phyloP scores from a whole-genome alignment of 2,888 invertebrate species.

The Aleiodes leptofemur region DNA sequence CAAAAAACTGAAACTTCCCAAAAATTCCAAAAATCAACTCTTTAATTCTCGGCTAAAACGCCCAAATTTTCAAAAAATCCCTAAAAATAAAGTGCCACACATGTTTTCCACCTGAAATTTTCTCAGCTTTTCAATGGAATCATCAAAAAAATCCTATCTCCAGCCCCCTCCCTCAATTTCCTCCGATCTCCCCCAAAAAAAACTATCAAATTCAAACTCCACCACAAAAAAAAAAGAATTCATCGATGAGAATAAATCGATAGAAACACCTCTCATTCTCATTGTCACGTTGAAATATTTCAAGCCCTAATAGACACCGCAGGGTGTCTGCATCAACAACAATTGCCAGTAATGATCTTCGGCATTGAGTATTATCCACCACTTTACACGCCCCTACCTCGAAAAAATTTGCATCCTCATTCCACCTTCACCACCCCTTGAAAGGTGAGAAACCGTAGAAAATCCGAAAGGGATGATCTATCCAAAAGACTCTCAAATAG shows the following conservation, averaged over 20 bases:
- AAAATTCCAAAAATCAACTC: too few species aligned
- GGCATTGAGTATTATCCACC: conserved; percentile 62
- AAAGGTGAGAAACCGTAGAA: not conserved
- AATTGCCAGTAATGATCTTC: conserved; percentile 74
- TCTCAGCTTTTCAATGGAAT: not conserved
- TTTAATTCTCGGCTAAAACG: too few species aligned
- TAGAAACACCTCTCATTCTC: conserved; percentile 69
- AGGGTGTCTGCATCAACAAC: conserved; percentile 68
- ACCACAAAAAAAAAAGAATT: not conserved
- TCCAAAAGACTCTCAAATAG: not conserved
- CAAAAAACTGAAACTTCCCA: too few species aligned
- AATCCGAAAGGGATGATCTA: not conserved
- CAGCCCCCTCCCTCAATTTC: too few species aligned
- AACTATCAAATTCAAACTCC: not conserved
- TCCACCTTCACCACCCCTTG: conserved; percentile 31
- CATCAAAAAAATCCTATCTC: not conserved
- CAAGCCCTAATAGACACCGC: conserved; percentile 57
- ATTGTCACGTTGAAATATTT: conserved; percentile 65
- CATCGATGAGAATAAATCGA: conserved; percentile 64
- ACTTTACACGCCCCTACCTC: conserved; percentile 64
- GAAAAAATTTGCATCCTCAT: conserved; percentile 68
- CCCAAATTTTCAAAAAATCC: too few species aligned
- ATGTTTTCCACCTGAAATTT: too few species aligned
- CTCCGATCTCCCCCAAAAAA: too few species aligned
- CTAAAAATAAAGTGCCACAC: too few species aligned